Evolutionary conservation across 2,888 invertebrate species (phyloP).

Genomic region (Thumatha senex): DNA sequence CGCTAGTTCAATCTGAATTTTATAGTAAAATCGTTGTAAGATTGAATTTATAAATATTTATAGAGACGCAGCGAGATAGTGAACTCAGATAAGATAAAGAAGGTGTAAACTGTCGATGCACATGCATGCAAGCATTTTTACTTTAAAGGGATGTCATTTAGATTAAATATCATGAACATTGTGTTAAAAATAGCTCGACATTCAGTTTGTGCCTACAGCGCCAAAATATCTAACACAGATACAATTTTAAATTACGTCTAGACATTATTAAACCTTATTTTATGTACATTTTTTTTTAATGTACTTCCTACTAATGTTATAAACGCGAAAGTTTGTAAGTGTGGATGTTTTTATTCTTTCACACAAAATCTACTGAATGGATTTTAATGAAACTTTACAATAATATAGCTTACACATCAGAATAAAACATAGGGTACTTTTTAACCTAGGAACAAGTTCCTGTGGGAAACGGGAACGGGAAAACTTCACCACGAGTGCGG

Average conservation of each 20-base stretch:
- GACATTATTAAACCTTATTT: no score
- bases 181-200: not conserved
- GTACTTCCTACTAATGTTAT: no score
- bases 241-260: not conserved
- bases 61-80: constrained; percentile 25
- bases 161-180: not conserved
- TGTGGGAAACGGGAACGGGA: no score
- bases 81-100: constrained; percentile 19
- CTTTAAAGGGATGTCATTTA: not conserved
- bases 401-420: no score
- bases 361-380: no score
- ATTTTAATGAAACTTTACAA: no score
- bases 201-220: not conserved
- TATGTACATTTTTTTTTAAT: no score
- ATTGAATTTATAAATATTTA: constrained; percentile 41
- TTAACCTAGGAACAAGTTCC: no score
- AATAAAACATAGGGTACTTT: no score
- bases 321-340: no score
- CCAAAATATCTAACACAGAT: not conserved
- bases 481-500: no score
- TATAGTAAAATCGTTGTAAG: constrained; percentile 37
- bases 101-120: not conserved
- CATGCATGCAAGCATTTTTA: not conserved
- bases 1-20: constrained; percentile 28
- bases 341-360: no score